A percentile compares a stretch with the other conserved stretches of the same genome.
phyloP scores from a whole-genome alignment of 2,113 vertebrate genomes.

The Oxygymnocypris stewartii region DNA sequence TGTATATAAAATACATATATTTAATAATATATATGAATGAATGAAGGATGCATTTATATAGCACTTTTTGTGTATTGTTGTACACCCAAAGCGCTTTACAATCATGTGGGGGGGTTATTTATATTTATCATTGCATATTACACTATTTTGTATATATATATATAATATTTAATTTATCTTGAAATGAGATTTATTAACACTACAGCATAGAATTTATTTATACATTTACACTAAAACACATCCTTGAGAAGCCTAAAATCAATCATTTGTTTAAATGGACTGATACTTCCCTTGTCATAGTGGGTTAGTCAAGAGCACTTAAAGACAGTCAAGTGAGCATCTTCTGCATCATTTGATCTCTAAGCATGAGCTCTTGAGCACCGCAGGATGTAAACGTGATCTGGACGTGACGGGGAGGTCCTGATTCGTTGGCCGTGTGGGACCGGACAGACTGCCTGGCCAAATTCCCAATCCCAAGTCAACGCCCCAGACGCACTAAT shows the following conservation, averaged over 20 bases:
- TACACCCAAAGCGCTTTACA: no score
- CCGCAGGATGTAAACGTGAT: conserved; percentile 24
- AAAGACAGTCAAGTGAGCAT: neutral
- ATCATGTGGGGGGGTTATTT: no score
- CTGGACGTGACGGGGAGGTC: conserved; percentile 20
- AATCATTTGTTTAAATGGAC: neutral
- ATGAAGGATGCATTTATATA: no score
- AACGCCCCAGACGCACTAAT: conserved; percentile 38
- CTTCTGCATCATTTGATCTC: conserved; percentile 41
- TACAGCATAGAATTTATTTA: no score
- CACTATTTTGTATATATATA: no score
- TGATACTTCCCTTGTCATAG: neutral
- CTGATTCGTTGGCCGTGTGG: conserved; percentile 11
- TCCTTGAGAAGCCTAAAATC: neutral
- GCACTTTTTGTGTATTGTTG: no score
- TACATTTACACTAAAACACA: neutral
- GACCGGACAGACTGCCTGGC: neutral
- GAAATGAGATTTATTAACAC: neutral
- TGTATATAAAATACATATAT: no score
- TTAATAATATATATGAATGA: no score
- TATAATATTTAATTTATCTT: neutral
- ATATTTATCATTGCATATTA: no score
- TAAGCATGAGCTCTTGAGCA: conserved; percentile 33
- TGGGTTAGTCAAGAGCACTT: neutral
- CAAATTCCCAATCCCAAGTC: conserved; percentile 14